These are phyloP conservation scores for Myotis myotis DNA, from an alignment of 2,797 vertebrate species.

Conservation along the genomic window DNA sequence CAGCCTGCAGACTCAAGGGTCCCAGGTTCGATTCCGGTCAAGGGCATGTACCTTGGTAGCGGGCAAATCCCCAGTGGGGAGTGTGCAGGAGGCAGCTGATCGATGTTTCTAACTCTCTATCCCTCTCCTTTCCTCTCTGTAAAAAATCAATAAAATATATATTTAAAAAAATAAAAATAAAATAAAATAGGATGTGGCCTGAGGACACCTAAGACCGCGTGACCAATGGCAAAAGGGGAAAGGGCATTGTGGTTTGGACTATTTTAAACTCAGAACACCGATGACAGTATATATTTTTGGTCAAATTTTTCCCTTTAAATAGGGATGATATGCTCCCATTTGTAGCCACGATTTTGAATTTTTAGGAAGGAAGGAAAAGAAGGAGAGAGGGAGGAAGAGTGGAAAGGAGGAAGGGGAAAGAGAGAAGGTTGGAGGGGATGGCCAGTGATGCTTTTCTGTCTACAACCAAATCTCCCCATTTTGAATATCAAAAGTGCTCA, in stretches of 20 bases:
- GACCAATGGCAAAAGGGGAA: not conserved
- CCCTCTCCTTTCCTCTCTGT: too few species aligned
- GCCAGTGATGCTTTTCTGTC: not conserved
- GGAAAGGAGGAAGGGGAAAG: not conserved
- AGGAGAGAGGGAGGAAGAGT: not conserved
- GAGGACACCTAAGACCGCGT: not conserved
- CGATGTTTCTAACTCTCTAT: too few species aligned
- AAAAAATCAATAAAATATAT: too few species aligned
- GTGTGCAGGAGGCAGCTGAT: too few species aligned
- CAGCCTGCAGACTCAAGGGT: too few species aligned
- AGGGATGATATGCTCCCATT: not conserved
- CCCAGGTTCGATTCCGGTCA: too few species aligned
- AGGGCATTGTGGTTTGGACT: not conserved
- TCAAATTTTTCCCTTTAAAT: conserved; percentile 2
- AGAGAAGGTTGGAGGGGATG: not conserved
- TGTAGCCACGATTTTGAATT: not conserved
- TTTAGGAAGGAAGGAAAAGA: not conserved
- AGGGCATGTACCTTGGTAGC: too few species aligned
- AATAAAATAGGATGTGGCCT: not conserved
- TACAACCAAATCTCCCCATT: not conserved
- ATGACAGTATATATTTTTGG: not conserved
- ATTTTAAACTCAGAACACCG: not conserved
- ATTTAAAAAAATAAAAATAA: too few species aligned
- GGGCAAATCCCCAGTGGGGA: too few species aligned
- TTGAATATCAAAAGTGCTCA: not conserved